phyloP scores from a whole-genome alignment of 2,113 vertebrate species.

The Cinclus mexicanus region DNA sequence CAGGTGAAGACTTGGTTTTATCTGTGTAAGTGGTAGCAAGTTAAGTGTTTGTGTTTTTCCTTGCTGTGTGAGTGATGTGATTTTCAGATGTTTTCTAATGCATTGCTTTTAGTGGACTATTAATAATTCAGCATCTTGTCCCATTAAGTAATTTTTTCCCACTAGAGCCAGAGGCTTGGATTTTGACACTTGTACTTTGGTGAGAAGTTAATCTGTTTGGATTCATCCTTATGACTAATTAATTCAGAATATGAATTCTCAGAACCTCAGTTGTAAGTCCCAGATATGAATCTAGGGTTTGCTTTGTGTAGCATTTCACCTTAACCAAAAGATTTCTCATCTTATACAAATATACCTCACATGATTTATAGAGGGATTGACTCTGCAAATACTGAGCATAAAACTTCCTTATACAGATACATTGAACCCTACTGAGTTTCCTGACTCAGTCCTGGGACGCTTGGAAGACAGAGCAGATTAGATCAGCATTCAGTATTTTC shows the following conservation, averaged over 20 bases:
- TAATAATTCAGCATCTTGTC: neutral
- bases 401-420: neutral
- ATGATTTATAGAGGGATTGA: neutral
- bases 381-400: neutral
- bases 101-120: neutral
- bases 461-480: neutral
- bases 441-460: neutral
- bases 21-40: slow-evolving; percentile 80
- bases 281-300: neutral
- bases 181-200: neutral
- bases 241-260: neutral
- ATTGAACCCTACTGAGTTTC: neutral
- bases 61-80: slow-evolving; percentile 60
- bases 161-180: neutral
- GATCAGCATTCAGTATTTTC: neutral
- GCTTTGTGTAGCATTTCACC: neutral
- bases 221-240: neutral
- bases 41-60: slow-evolving; percentile 57
- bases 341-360: neutral
- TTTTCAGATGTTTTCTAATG: slow-evolving; percentile 36
- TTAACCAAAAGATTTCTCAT: neutral
- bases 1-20: slow-evolving; percentile 77
- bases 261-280: neutral
- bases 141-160: neutral
- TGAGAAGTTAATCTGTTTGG: neutral